Percentiles rank a stretch among this genome's conserved stretches.
Conservation (phyloP, 2,113 vertebrate genomes). For the Ariopsis seemanni region DNA sequence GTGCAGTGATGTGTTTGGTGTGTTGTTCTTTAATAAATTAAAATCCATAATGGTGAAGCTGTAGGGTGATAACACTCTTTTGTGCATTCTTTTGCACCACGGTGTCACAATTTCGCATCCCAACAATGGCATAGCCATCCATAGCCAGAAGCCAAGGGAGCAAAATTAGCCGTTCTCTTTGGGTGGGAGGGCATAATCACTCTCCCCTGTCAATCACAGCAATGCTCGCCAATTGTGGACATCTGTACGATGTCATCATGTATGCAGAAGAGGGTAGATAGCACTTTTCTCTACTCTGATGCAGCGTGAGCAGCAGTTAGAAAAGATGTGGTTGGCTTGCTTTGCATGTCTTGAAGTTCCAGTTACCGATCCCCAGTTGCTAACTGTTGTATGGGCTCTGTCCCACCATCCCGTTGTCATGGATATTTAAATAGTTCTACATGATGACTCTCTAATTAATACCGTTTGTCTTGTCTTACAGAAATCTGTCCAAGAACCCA, state of each 20-base stretch:
- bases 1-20: neutral
- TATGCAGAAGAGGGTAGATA: neutral
- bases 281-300: neutral
- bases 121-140: neutral
- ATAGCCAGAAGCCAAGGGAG: neutral
- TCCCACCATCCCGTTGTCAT: neutral
- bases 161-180: neutral
- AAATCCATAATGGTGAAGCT: neutral
- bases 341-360: neutral
- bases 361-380: too few species aligned
- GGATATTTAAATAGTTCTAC: neutral
- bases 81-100: neutral
- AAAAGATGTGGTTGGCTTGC: neutral
- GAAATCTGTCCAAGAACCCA: slow-evolving; percentile 96
- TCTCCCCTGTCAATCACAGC: neutral
- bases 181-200: neutral
- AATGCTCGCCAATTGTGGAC: neutral
- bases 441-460: slow-evolving; percentile 41
- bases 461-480: slow-evolving; percentile 64
- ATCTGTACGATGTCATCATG: neutral
- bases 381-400: neutral
- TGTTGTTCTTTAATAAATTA: neutral
- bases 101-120: neutral
- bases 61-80: too few species aligned
- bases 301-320: neutral